A percentile compares a stretch with the other conserved stretches of the same genome.
phyloP scores from a whole-genome alignment of 1,140 invertebrate genomes.

The Stenopsyche tienmushanensis region DNA sequence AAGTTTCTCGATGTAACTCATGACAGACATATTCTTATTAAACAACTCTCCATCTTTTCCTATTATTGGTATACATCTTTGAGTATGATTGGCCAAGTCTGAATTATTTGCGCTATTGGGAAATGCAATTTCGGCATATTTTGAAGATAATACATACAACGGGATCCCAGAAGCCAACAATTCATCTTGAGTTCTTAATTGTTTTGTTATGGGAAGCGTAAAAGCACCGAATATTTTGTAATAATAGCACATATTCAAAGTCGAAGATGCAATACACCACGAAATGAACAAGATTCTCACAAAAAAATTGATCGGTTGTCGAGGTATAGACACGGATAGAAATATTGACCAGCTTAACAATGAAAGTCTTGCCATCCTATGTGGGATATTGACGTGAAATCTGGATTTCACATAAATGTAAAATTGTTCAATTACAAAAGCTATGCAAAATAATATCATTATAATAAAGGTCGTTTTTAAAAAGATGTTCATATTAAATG shows the following conservation, averaged over 20 bases:
- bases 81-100: no score
- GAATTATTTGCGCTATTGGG: no score
- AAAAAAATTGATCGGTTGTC: background rate
- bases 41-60: no score
- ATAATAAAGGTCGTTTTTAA: background rate
- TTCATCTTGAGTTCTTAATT: background rate
- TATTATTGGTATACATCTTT: no score
- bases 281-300: background rate
- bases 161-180: background rate
- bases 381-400: no score
- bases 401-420: no score
- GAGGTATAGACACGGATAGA: background rate
- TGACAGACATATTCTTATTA: no score
- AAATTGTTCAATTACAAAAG: background rate
- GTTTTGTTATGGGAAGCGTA: background rate
- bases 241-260: background rate
- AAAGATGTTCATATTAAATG: background rate
- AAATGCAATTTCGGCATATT: background rate
- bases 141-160: background rate
- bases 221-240: background rate
- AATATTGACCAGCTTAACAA: background rate
- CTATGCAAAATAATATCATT: background rate
- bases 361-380: no score
- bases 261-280: background rate
- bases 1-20: no score